Percentiles rank a stretch among this genome's conserved stretches.
These are phyloP conservation scores for Dendrocincla tyrannina DNA, from an alignment of 2,797 vertebrate genomes.

Conservation along the genomic window DNA sequence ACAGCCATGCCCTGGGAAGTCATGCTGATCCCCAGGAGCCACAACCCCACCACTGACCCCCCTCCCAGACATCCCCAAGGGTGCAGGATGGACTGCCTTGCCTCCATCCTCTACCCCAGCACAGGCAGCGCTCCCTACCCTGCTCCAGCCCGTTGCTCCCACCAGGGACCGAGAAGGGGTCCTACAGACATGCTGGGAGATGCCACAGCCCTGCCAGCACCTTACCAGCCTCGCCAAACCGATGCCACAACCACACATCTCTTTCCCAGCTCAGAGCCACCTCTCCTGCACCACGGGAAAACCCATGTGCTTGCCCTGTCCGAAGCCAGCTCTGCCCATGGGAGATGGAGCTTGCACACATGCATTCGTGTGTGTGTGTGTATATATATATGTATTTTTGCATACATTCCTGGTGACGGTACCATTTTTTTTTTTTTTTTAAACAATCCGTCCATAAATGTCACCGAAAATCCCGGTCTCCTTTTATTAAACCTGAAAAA, in stretches of 20 bases:
- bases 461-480: conserved; percentile 76
- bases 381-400: not conserved
- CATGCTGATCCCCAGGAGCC: not conserved
- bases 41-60: not conserved
- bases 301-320: not conserved
- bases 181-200: accelerated
- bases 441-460: conserved; percentile 80
- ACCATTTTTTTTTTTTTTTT: conserved; percentile 50
- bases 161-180: accelerated
- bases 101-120: not conserved
- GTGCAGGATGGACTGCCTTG: not conserved
- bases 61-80: not conserved
- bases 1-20: not conserved
- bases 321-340: not conserved
- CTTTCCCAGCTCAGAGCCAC: not conserved
- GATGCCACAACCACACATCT: accelerated
- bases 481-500: conserved; percentile 89
- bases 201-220: not conserved
- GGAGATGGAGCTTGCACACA: not conserved
- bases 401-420: conserved; percentile 49
- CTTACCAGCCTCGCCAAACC: accelerated
- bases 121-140: not conserved
- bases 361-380: not conserved
- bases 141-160: accelerated
- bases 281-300: not conserved